Evolutionary conservation across 2,797 vertebrate species (phyloP).

Genomic region (Allobates femoralis): DNA sequence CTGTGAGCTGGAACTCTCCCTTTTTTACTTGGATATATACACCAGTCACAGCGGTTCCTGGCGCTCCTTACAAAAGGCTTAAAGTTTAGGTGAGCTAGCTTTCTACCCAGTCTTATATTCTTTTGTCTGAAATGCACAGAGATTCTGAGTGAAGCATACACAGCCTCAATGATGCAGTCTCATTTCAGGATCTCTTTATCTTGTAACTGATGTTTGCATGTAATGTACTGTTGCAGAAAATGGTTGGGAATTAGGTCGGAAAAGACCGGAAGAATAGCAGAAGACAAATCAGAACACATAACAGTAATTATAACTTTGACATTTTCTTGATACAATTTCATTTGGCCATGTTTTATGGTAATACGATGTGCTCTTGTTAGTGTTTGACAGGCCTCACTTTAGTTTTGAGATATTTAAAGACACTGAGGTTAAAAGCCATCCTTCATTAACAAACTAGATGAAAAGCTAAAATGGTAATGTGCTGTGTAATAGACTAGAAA

Average conservation of each 20-base stretch:
- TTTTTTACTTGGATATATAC: too few relatives aligned
- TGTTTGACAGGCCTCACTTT: slow-evolving; percentile 21
- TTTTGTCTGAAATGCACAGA: too few relatives aligned
- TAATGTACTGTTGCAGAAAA: neutral
- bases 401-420: slow-evolving; percentile 20
- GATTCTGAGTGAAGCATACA: too few relatives aligned
- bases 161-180: too few relatives aligned
- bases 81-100: too few relatives aligned
- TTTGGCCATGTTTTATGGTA: slow-evolving; percentile 28
- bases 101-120: too few relatives aligned
- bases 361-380: slow-evolving; percentile 17
- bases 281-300: neutral
- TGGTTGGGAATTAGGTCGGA: neutral
- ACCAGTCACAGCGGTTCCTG: too few relatives aligned
- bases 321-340: neutral
- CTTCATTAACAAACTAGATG: slow-evolving; percentile 38
- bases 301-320: neutral
- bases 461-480: slow-evolving; percentile 44
- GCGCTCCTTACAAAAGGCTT: too few relatives aligned
- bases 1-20: too few relatives aligned
- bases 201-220: too few relatives aligned
- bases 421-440: slow-evolving; percentile 38
- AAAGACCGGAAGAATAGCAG: neutral
- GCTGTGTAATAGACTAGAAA: slow-evolving; percentile 35
- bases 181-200: too few relatives aligned